Evolutionary conservation across 1,140 invertebrate species (phyloP), one percentile per base, ranked within the genome.

Genomic region (Pteromalus puparum): DNA sequence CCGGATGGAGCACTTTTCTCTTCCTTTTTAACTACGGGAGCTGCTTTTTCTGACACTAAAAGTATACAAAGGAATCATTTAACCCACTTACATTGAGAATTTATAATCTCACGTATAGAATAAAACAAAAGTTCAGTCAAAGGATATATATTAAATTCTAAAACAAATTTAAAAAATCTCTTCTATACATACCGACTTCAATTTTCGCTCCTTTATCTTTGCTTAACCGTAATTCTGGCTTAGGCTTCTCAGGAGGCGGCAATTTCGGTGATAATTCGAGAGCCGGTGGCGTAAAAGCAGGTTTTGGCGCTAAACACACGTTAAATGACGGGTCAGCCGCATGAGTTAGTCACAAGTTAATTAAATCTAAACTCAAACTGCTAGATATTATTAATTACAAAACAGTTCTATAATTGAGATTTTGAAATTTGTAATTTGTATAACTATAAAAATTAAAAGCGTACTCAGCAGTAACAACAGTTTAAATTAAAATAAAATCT

Each of bases 221-320:
- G 86, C 88, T 91, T 86, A 90, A 78, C 87, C 90, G 89, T 88
- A 91, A 89, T 90, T 93, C 91, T 53, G 88, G 34, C 68, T 87
- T 89, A 61, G 90, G 88, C 74, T 91, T 89, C 30, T 88, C 90
- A 82, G 81, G 68, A 81, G 89, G 82, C 85, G 88, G 79, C 84
- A 90, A 90, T 70, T 88, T 88, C 34, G 90, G 88, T 73, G 89
- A 85, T 82, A 92, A 81, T 72, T 82, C 67, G 53, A 79, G 30
- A 72, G 46, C 61, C 28, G 84, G 6, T 80, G 90, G 88, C 83
- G 87, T 87, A 86, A 93, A 92, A 87, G 88, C 91, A 87, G 91
- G 87, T 85, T 91, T 92, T 86, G 92, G 92, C 75, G 92, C 92
- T 93, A 89, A 53, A 90, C 72, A 90, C 74, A 88, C 7, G 78